Percentiles rank a stretch among this genome's conserved stretches.
These are phyloP conservation scores for Drosophila picticornis DNA, from an alignment of 2,888 invertebrate genomes.

Conservation along the genomic window DNA sequence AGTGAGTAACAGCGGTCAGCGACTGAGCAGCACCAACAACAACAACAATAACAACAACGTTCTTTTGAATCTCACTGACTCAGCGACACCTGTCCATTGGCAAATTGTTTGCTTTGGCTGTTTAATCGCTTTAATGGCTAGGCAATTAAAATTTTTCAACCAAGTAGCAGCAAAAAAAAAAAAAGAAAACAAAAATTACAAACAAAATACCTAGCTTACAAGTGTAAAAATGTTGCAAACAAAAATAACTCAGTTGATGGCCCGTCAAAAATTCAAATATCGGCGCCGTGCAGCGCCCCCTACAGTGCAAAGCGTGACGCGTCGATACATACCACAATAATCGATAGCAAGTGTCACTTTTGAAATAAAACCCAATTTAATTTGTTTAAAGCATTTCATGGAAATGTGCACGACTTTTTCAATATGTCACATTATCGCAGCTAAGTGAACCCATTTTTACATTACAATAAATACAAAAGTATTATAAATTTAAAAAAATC, in stretches of 20 bases:
- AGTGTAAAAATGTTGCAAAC: slow-evolving; percentile 30
- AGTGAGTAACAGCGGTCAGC: slow-evolving; percentile 77
- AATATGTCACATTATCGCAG: slow-evolving; percentile 35
- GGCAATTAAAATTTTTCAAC: slow-evolving; percentile 67
- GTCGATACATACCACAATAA: not conserved
- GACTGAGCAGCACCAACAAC: slow-evolving; percentile 44
- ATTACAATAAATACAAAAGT: slow-evolving; percentile 65
- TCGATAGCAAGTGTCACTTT: slow-evolving; percentile 10
- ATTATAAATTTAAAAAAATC: slow-evolving; percentile 52
- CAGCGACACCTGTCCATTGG: slow-evolving; percentile 54
- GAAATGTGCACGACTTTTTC: slow-evolving; percentile 66
- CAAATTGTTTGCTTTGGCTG: slow-evolving; percentile 70
- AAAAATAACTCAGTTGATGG: not conserved
- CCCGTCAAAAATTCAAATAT: slow-evolving; percentile 1
- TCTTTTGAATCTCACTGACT: slow-evolving; percentile 34
- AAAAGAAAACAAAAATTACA: slow-evolving; percentile 22
- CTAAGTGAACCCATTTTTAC: slow-evolving; percentile 42
- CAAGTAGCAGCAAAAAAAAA: slow-evolving; percentile 12
- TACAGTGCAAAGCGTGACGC: not conserved
- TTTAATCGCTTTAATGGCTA: slow-evolving; percentile 80
- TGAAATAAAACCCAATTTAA: slow-evolving; percentile 50
- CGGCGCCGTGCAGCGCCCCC: slow-evolving; percentile 35
- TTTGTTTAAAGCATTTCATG: slow-evolving; percentile 76
- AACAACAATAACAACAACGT: slow-evolving; percentile 17
- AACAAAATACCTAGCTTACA: slow-evolving; percentile 14